Conservation (phyloP, 2,113 vertebrate species). For the Rhizomys pruinosus region DNA sequence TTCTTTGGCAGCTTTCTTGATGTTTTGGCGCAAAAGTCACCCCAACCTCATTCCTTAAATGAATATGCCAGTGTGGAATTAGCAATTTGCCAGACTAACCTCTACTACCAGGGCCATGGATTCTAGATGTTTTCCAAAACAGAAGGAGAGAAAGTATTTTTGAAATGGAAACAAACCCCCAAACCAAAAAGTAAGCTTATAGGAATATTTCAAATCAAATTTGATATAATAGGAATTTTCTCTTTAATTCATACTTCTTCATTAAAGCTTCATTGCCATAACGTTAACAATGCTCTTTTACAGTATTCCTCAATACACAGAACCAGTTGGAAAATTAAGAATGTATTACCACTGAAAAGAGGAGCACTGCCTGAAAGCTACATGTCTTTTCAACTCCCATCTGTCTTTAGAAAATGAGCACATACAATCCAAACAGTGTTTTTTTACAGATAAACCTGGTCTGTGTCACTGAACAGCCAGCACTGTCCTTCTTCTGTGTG, state of each 20-base stretch:
- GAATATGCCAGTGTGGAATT: rapidly evolving
- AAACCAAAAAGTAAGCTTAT: background rate
- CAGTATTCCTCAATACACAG: background rate
- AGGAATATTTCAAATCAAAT: background rate
- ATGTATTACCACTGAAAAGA: background rate
- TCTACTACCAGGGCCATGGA: too few species aligned
- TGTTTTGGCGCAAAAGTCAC: background rate
- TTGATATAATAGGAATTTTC: background rate
- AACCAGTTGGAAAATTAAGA: background rate
- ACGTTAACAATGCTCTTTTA: background rate
- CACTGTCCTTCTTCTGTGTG: background rate
- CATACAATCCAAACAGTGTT: background rate
- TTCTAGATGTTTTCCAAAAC: background rate
- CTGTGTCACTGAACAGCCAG: background rate
- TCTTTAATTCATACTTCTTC: background rate
- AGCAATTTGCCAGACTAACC: too few species aligned
- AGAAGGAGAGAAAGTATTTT: background rate
- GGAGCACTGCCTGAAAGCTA: background rate
- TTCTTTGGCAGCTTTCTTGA: rapidly evolving
- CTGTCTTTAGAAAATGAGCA: background rate
- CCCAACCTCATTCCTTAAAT: too few species aligned
- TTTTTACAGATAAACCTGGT: background rate
- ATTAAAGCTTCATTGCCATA: background rate
- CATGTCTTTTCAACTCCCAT: background rate
- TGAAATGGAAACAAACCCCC: background rate